Conservation (phyloP, 2,797 vertebrate species). For the Spondyliosoma cantharus region DNA sequence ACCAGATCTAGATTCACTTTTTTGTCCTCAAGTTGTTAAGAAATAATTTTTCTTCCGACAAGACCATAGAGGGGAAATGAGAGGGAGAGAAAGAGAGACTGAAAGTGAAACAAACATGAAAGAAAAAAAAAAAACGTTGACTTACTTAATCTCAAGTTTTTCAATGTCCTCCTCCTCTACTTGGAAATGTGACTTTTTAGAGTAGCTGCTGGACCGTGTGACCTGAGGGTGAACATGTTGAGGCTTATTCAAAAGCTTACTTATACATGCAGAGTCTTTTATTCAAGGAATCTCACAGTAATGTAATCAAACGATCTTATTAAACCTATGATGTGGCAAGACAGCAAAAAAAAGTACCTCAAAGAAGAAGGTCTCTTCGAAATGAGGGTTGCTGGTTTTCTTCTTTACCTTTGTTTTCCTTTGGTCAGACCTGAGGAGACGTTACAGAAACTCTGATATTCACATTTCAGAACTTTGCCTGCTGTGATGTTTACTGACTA, state of each 20-base stretch:
- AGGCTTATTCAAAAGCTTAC: slow-evolving; percentile 11
- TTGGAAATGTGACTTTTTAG: slow-evolving; percentile 95
- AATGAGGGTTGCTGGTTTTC: slow-evolving; percentile 98
- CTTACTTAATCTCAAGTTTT: slow-evolving; percentile 97
- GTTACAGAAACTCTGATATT: slow-evolving; percentile 1
- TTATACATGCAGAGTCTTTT: neutral
- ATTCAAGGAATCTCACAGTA: neutral
- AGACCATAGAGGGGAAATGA: slow-evolving; percentile 8
- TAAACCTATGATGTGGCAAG: neutral
- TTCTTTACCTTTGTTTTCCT: slow-evolving; percentile 99
- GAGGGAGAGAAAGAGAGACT: neutral
- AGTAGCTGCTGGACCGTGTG: slow-evolving; percentile 95
- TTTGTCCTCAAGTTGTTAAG: slow-evolving; percentile 37
- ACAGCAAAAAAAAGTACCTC: slow-evolving; percentile 85
- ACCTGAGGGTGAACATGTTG: slow-evolving; percentile 84
- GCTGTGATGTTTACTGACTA: neutral
- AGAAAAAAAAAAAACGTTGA: slow-evolving; percentile 19
- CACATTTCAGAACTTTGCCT: neutral
- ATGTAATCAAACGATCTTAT: neutral
- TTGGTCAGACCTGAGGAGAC: slow-evolving; percentile 91
- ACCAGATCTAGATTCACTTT: slow-evolving; percentile 66
- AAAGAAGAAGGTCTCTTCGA: slow-evolving; percentile 97
- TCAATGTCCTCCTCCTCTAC: slow-evolving; percentile 99
- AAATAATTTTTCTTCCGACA: slow-evolving; percentile 43
- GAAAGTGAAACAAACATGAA: neutral